Evolutionary conservation across 2,113 vertebrate species (phyloP).

Genomic region (Aphyosemion australe): DNA sequence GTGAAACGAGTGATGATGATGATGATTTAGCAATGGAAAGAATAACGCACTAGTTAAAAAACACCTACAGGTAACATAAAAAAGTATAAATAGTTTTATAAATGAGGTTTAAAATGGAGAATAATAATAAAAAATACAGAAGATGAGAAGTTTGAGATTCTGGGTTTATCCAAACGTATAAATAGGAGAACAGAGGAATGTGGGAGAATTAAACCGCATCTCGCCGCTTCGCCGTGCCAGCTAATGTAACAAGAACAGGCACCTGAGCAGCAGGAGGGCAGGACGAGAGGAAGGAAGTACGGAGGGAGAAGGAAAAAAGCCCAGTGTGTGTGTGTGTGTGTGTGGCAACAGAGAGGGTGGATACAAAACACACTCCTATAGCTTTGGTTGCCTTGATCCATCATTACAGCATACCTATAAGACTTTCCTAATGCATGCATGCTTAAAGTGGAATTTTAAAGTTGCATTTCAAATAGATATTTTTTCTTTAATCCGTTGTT

Average conservation of each 20-base stretch:
- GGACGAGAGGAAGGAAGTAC: constrained; percentile 45
- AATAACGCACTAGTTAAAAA: not conserved
- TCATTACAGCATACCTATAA: not conserved
- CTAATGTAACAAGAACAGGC: constrained; percentile 48
- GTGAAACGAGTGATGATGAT: constrained; percentile 2
- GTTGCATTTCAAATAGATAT: not conserved
- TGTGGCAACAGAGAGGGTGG: constrained; percentile 4
- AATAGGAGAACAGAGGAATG: constrained; percentile 33
- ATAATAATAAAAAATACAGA: not conserved
- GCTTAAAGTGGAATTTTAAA: not conserved
- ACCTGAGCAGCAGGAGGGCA: constrained; percentile 54
- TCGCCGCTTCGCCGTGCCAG: constrained; percentile 18
- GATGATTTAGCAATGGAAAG: not conserved
- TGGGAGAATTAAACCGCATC: constrained; percentile 36
- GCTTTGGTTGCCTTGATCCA: not conserved
- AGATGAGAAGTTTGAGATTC: constrained; percentile 3
- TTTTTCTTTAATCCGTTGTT: constrained; percentile 10
- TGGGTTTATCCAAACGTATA: constrained; percentile 23
- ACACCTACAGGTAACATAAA: too few relatives aligned
- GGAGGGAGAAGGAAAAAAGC: constrained; percentile 27
- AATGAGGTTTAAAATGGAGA: too few relatives aligned
- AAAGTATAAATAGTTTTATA: not conserved
- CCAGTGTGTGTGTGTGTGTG: not conserved
- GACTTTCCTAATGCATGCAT: not conserved
- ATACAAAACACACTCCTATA: constrained; percentile 9